These are phyloP conservation scores for Chascanopsetta lugubris DNA, from an alignment of 2,113 vertebrate species.

Conservation along the genomic window DNA sequence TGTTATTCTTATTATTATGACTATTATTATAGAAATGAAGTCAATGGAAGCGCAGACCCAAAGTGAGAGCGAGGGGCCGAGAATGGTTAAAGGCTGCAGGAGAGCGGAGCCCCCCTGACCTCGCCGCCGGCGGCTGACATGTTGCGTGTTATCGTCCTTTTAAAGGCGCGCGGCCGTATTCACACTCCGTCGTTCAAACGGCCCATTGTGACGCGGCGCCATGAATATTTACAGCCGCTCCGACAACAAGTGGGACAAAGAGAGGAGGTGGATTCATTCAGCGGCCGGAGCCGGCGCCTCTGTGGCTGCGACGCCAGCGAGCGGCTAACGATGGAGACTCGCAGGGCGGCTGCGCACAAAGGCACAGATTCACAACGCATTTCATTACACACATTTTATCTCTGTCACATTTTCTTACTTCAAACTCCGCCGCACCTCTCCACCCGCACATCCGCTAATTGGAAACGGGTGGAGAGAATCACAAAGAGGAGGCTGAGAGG, in stretches of 20 bases:
- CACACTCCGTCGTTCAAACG: conserved; percentile 43
- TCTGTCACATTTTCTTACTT: too few relatives aligned
- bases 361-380: too few relatives aligned
- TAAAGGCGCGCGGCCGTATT: conserved; percentile 26
- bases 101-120: conserved; percentile 3
- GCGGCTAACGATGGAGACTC: conserved; percentile 29
- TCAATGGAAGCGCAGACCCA: not conserved
- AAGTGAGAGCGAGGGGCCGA: not conserved
- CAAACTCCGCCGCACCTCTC: too few relatives aligned
- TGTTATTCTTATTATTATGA: not conserved
- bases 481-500: too few relatives aligned
- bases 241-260: conserved; percentile 37
- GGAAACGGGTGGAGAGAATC: too few relatives aligned
- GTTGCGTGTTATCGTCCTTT: conserved; percentile 15
- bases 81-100: not conserved
- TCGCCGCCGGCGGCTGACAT: conserved; percentile 2
- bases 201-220: conserved; percentile 45
- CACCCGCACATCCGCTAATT: too few relatives aligned
- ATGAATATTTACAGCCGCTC: conserved; percentile 69
- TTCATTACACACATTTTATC: too few relatives aligned
- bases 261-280: conserved; percentile 39
- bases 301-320: conserved; percentile 42
- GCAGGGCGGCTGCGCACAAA: conserved; percentile 21
- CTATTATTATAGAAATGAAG: not conserved
- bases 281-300: conserved; percentile 32